Evolutionary conservation across 2,113 vertebrate genomes (phyloP).

Genomic region (Cyprinodon variegatus): DNA sequence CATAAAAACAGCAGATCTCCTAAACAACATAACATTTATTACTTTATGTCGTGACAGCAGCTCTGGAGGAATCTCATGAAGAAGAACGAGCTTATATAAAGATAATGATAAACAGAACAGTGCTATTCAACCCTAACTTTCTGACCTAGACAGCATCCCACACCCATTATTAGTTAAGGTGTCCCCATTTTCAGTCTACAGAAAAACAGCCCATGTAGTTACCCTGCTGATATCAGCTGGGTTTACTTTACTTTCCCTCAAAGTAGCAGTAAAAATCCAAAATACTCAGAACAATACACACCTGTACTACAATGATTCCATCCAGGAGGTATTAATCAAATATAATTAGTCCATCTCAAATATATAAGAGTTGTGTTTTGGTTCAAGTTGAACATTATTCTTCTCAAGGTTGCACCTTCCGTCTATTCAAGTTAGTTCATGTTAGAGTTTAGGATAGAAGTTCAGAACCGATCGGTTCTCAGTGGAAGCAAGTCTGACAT

Average conservation of each 20-base stretch:
- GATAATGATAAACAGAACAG: neutral
- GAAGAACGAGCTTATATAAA: neutral
- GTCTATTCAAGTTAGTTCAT: too few species aligned
- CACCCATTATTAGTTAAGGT: too few species aligned
- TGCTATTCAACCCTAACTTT: neutral
- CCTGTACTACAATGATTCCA: too few species aligned
- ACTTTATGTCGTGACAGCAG: neutral
- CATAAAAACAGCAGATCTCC: neutral
- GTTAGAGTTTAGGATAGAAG: too few species aligned
- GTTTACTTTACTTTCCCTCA: too few species aligned
- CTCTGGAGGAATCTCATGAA: neutral
- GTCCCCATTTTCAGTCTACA: too few species aligned
- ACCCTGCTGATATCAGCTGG: too few species aligned
- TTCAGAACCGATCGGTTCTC: too few species aligned
- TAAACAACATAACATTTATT: neutral
- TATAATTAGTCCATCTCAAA: too few species aligned
- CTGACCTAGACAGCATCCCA: too few species aligned
- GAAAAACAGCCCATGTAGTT: neutral
- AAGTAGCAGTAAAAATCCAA: too few species aligned
- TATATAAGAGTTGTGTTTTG: neutral
- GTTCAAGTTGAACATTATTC: neutral
- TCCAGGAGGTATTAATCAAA: neutral
- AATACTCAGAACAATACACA: too few species aligned
- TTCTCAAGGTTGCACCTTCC: neutral
- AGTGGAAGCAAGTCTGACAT: neutral